A percentile compares a stretch with the other conserved stretches of the same genome.
phyloP scores from a whole-genome alignment of 2,888 invertebrate species.

The Abrostola triplasia region DNA sequence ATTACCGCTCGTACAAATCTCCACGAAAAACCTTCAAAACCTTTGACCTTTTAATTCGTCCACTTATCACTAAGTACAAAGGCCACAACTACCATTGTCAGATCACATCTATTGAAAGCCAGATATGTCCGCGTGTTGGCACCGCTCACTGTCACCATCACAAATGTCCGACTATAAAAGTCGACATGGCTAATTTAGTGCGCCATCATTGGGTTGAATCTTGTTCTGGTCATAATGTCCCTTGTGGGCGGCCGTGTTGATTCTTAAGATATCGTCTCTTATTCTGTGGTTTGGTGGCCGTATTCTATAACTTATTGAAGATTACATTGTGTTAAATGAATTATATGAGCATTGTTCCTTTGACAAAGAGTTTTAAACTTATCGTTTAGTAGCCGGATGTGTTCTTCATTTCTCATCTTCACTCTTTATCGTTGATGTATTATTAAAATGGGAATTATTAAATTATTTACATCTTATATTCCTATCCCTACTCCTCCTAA shows the following conservation, averaged over 20 bases:
- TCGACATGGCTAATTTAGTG: conserved; percentile 78
- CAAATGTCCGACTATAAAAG: conserved; percentile 78
- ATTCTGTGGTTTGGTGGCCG: conserved; percentile 50
- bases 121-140: conserved; percentile 63
- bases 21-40: conserved; percentile 13
- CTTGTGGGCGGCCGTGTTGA: conserved; percentile 79
- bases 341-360: conserved; percentile 8
- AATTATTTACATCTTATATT: too few species aligned
- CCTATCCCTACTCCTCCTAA: too few species aligned
- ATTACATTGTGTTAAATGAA: conserved; percentile 2
- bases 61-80: conserved; percentile 35
- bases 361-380: neutral
- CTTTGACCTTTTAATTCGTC: conserved; percentile 25
- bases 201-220: conserved; percentile 72
- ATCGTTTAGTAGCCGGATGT: too few species aligned
- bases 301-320: conserved; percentile 56
- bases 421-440: too few species aligned
- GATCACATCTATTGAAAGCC: conserved; percentile 68
- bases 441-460: too few species aligned
- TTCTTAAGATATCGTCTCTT: conserved; percentile 74
- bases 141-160: conserved; percentile 75
- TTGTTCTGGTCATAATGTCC: conserved; percentile 71
- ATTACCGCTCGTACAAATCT: neutral
- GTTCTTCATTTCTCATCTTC: too few species aligned
- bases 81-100: conserved; percentile 53